These are phyloP conservation scores for Phoebastria nigripes DNA, from an alignment of 2,797 vertebrate genomes.

Conservation along the genomic window DNA sequence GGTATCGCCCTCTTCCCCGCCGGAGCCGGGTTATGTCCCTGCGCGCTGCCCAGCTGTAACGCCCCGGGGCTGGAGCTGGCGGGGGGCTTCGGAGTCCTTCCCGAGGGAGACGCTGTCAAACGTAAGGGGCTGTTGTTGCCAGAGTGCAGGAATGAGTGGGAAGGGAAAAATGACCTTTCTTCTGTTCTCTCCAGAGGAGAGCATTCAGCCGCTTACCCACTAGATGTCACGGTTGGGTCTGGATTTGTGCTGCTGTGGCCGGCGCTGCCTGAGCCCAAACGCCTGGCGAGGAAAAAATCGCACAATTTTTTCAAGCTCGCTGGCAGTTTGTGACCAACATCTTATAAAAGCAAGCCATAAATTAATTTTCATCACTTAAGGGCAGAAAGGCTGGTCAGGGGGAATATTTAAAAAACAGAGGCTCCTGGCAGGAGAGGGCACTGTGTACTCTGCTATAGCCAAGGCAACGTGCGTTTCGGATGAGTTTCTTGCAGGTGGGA, in stretches of 20 bases:
- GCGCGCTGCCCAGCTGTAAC: not conserved
- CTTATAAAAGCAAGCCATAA: not conserved
- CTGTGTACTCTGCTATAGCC: not conserved
- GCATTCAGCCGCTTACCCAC: not conserved
- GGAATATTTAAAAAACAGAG: not conserved
- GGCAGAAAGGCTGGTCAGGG: not conserved
- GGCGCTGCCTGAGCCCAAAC: accelerated
- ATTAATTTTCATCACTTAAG: not conserved
- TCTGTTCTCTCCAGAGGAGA: not conserved
- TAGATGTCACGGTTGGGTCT: slow-evolving; percentile 20
- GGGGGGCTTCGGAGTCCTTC: not conserved
- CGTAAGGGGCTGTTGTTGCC: accelerated
- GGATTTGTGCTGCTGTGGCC: not conserved
- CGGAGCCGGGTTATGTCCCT: accelerated
- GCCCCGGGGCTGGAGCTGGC: not conserved
- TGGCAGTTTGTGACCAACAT: not conserved
- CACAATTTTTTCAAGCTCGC: not conserved
- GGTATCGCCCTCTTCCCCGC: accelerated
- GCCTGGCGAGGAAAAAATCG: accelerated
- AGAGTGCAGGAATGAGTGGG: not conserved
- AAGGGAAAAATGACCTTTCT: not conserved
- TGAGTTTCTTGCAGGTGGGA: not conserved
- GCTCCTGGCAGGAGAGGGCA: slow-evolving; percentile 27
- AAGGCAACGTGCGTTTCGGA: accelerated
- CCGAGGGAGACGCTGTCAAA: not conserved